Evolutionary conservation across 2,797 vertebrate species (phyloP), one percentile per base, ranked within the genome.

Genomic region (Gymnothorax javanicus): DNA sequence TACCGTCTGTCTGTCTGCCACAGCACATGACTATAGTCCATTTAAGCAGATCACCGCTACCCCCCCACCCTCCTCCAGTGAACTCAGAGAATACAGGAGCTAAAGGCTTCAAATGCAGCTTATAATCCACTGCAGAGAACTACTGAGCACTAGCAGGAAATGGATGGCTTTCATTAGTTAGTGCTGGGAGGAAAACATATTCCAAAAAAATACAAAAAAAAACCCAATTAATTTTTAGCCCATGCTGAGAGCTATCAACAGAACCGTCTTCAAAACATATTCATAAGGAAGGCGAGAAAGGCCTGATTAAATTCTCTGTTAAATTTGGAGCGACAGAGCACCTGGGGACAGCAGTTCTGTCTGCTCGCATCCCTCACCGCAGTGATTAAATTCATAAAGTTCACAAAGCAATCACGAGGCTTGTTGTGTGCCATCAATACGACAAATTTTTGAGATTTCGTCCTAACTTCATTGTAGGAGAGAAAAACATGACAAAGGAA

Each of bases 1-100:
- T 62, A 15, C 84, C 86, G 89, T 88, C 82, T 88, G 93, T 91
- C 92, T 87, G 93, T 91, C 92, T 94, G 94, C 56, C 79, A 2
- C 50, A 20, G 50, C 12, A 15, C 27, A 43, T 23, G 71, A 54
- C 43, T 20, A 54, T 50, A 79, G 20, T 79, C 50, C 75, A 43
- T 7, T 23, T 54, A 17, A 54, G 13, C 33, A 52, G 33, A 12
- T 2, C 7, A 13, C 20, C n/a, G 8, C 43, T 7, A 0, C 71
- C 67, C 67, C 67, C 27, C 4, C 2, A 8, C 69, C 64, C 23
- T 23, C 27, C 13, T 12, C 13, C 71, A 0, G 17, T n/a, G 27
- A 75, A 54, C 43, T 9, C 75, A 75, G 50, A 54, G 25, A 54
- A 54, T 50, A 33, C 77, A 2, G 33, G 56, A n/a, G 43, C 52